These are phyloP conservation scores for Betta splendens DNA, from an alignment of 2,797 vertebrate genomes.

Conservation along the genomic window DNA sequence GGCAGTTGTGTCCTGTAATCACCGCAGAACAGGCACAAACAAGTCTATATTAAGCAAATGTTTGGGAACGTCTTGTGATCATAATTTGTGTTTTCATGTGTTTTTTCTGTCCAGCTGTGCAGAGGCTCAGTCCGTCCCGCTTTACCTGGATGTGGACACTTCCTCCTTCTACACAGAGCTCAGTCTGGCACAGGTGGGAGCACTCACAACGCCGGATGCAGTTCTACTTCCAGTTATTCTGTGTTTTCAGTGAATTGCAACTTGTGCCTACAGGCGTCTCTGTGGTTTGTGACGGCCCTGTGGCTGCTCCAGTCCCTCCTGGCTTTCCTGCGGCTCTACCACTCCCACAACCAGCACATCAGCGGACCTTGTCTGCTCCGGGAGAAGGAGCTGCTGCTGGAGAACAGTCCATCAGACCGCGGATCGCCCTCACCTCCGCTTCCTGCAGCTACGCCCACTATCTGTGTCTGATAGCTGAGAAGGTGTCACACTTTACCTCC, in stretches of 20 bases:
- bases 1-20: too few species aligned
- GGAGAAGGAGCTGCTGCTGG: conserved; percentile 83
- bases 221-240: too few species aligned
- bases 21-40: too few species aligned
- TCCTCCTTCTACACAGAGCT: conserved; percentile 83
- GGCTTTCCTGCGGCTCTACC: conserved; percentile 84
- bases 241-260: too few species aligned
- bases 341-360: conserved; percentile 83
- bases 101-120: conserved; percentile 74
- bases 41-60: too few species aligned
- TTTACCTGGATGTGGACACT: conserved; percentile 84
- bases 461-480: conserved; percentile 57
- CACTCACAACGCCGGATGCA: background rate
- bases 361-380: conserved; percentile 76
- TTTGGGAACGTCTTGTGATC: background rate
- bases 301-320: conserved; percentile 81
- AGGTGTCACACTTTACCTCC: background rate
- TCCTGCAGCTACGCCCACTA: conserved; percentile 60
- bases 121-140: conserved; percentile 77
- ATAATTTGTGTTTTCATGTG: conserved; percentile 5
- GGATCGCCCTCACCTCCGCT: conserved; percentile 64
- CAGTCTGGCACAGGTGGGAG: conserved; percentile 78
- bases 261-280: conserved; percentile 69
- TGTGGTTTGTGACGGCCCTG: conserved; percentile 81
- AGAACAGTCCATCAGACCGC: conserved; percentile 58